phyloP scores from a whole-genome alignment of 2,797 vertebrate species.

The Coranthus polyacanthus region DNA sequence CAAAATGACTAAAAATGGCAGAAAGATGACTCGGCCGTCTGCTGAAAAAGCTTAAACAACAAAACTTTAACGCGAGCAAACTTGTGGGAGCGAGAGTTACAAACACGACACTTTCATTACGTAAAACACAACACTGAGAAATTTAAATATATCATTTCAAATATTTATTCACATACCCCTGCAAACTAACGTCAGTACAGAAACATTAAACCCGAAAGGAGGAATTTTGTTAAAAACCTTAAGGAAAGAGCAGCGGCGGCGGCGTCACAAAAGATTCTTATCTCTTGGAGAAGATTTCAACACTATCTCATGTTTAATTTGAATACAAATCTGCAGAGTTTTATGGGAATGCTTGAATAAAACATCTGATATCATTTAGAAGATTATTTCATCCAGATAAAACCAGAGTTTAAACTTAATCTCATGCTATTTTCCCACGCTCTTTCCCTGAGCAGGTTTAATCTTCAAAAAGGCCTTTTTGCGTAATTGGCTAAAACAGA shows the following conservation, averaged over 20 bases:
- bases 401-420: conserved; percentile 43
- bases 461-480: conserved; percentile 4
- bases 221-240: not conserved
- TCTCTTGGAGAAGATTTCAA: not conserved
- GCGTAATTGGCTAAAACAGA: conserved; percentile 18
- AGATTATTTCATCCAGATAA: conserved; percentile 36
- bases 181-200: too few relatives aligned
- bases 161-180: too few relatives aligned
- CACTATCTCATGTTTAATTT: not conserved
- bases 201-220: too few relatives aligned
- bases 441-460: conserved; percentile 23
- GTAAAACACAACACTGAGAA: too few relatives aligned
- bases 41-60: too few relatives aligned
- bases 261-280: not conserved
- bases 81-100: not conserved
- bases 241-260: not conserved
- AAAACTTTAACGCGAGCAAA: not conserved
- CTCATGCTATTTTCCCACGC: conserved; percentile 39
- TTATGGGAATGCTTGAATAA: conserved; percentile 7
- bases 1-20: not conserved
- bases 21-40: too few relatives aligned
- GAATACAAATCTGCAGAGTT: conserved; percentile 2
- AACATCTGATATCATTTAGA: conserved; percentile 4
- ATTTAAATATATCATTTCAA: too few relatives aligned
- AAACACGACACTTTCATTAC: too few relatives aligned